Percentiles rank a stretch among this genome's conserved stretches.
phyloP scores from a whole-genome alignment of 2,797 vertebrate genomes.

The Epinephelus coioides region DNA sequence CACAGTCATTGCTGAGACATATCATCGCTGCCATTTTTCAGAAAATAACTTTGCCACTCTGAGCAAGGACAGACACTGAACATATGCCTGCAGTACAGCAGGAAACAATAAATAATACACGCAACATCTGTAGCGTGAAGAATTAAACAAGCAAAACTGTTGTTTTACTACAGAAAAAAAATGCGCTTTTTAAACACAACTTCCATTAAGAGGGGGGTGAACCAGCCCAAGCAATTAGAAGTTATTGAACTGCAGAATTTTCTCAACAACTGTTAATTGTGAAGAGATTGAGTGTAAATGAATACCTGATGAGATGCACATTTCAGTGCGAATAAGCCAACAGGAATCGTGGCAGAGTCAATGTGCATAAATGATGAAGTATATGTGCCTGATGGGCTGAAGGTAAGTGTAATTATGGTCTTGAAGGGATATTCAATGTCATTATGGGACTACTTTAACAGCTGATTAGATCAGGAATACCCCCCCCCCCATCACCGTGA shows the following conservation, averaged over 20 bases:
- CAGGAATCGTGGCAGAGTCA: conserved; percentile 41
- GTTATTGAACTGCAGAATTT: conserved; percentile 66
- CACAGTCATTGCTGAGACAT: not conserved
- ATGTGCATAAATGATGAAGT: conserved; percentile 65
- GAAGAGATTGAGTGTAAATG: conserved; percentile 47
- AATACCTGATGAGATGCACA: conserved; percentile 53
- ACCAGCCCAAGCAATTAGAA: conserved; percentile 60
- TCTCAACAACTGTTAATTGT: conserved; percentile 57
- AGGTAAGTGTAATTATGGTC: conserved; percentile 66
- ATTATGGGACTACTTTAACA: conserved; percentile 59
- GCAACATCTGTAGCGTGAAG: conserved; percentile 1
- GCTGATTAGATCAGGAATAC: conserved; percentile 69
- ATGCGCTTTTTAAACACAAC: conserved; percentile 22
- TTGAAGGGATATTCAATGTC: conserved; percentile 58
- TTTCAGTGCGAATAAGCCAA: conserved; percentile 52
- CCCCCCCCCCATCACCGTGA: conserved; percentile 34
- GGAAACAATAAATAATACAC: not conserved
- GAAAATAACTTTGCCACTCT: conserved; percentile 13
- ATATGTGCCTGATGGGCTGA: conserved; percentile 35
- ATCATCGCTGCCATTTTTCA: conserved; percentile 17
- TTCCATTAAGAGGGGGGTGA: conserved; percentile 36
- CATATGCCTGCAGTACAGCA: not conserved
- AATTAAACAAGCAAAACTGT: not conserved
- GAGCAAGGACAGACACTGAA: conserved; percentile 2
- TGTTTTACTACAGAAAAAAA: not conserved